phyloP scores from a whole-genome alignment of 2,113 vertebrate genomes.

The Boulengeromyrus knoepffleri region DNA sequence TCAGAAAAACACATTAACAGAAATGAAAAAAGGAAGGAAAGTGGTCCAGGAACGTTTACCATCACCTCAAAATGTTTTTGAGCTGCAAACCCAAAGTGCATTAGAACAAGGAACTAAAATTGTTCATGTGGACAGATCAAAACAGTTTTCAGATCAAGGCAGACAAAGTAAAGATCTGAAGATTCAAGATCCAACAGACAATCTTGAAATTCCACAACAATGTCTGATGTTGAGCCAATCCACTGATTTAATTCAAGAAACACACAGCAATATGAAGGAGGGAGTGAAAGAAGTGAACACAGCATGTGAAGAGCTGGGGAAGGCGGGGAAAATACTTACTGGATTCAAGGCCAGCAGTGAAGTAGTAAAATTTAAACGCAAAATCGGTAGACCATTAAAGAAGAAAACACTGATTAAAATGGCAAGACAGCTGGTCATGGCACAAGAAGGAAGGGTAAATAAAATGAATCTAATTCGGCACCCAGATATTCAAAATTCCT shows the following conservation, averaged over 20 bases:
- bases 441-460: neutral
- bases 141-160: neutral
- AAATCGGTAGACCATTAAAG: conserved; percentile 19
- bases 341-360: neutral
- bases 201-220: neutral
- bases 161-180: neutral
- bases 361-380: conserved; percentile 10
- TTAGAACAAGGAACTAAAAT: neutral
- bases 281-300: neutral
- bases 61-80: neutral
- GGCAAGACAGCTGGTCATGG: conserved; percentile 8
- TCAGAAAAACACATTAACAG: neutral
- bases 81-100: neutral
- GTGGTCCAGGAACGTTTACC: neutral
- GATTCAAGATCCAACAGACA: neutral
- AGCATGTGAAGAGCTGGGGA: neutral
- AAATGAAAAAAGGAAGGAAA: neutral
- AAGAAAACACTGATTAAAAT: neutral
- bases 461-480: neutral
- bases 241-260: neutral
- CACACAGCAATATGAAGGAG: neutral
- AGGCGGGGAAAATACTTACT: neutral
- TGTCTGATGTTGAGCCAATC: neutral
- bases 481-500: neutral
- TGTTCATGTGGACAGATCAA: neutral